phyloP scores from a whole-genome alignment of 2,113 vertebrate genomes.

The Aramus guarauna region DNA sequence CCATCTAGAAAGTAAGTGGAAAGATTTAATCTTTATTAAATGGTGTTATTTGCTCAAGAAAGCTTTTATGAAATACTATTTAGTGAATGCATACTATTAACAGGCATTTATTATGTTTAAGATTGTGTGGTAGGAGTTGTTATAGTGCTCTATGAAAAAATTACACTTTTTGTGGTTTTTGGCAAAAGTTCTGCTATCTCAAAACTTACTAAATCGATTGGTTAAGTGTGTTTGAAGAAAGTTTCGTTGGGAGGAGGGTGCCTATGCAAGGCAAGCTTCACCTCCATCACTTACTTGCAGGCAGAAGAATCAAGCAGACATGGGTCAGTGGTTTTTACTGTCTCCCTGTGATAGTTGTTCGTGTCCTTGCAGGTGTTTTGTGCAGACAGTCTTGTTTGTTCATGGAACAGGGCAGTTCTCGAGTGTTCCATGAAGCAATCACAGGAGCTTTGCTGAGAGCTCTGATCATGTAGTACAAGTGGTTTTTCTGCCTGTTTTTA shows the following conservation, averaged over 20 bases:
- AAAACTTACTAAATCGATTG: background rate
- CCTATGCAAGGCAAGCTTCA: background rate
- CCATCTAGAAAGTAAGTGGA: background rate
- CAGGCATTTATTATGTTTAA: background rate
- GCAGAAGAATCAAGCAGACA: background rate
- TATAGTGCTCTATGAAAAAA: background rate
- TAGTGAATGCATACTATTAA: background rate
- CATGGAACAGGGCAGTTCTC: background rate
- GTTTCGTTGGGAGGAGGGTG: rapidly evolving
- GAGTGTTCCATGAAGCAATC: background rate
- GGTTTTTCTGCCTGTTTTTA: background rate
- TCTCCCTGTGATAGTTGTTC: background rate
- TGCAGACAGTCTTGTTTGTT: background rate
- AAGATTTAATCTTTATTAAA: background rate
- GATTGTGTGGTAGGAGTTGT: background rate
- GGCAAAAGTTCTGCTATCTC: background rate
- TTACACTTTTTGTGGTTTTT: background rate
- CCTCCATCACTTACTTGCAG: background rate
- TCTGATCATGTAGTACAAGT: background rate
- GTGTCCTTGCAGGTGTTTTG: background rate
- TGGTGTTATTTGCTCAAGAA: background rate
- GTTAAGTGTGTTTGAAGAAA: background rate
- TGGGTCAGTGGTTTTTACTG: background rate
- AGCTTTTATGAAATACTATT: background rate
- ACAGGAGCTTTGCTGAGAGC: background rate